Evolutionary conservation across 2,113 vertebrate species (phyloP), one percentile per base, ranked within the genome.

Genomic region (Ellobius talpinus): DNA sequence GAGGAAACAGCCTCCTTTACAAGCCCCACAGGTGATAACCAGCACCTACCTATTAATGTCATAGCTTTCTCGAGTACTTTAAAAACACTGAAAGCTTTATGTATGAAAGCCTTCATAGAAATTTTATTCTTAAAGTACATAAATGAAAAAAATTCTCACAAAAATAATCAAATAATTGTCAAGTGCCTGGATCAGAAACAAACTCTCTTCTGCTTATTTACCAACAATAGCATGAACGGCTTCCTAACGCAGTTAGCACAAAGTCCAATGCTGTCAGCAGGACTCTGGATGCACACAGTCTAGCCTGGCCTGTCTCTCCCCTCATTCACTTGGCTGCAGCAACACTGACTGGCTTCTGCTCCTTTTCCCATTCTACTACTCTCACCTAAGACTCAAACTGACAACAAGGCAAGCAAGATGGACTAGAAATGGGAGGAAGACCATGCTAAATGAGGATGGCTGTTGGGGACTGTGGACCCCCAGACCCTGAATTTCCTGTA

Each of bases 1-100:
- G 86, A 72, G 97, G 86, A 93, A 97, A 97, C 66, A 42, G 81
- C 97, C 95, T 94, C 97, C 95, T 92, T 93, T 92, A 39, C 1
- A 79, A 89, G 16, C 17, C 66, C 94, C 95, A 92, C 19, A 95
- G 94, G 91, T 89, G 24, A 87, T 65, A 26, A 63, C 55, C 55
- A 82, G n/a, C 78, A 79, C 93, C 14, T 87, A 2, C 1, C 81
- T 39, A 94, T 58, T 91, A 93, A 65, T 89, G 93, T 89, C 61
- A 16, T 47, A 93, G 58, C 84, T 87, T 90, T 94, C 39, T 47
- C 33, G 84, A 55, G 78, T 93, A 7, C 91, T 94, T 12, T 58
- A 78, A 86, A 94, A 36, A 91, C 13, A 86, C 5, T 73, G 5
- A 95, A 96, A 11, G 92, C 74, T 96, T 93, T 79, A 89, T 74